Evolutionary conservation across 2,888 invertebrate species (phyloP).

Genomic region (Andricus curvator): DNA sequence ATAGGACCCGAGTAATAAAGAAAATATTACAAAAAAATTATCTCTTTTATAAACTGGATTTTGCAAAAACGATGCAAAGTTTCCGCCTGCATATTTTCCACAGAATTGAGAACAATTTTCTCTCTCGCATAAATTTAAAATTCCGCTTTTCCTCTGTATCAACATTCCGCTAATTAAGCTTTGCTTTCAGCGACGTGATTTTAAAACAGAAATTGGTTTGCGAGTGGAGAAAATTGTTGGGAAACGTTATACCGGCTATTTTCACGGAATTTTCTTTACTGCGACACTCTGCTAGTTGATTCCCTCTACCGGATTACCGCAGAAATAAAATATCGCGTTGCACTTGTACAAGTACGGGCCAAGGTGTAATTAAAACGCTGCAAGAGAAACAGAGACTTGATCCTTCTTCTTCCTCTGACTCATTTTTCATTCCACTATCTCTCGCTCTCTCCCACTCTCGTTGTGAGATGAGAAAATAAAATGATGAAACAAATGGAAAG

Average conservation of each 20-base stretch:
- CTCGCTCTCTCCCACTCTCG: conserved; percentile 43
- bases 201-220: conserved; percentile 41
- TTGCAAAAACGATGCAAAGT: background rate
- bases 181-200: conserved; percentile 38
- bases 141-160: conserved; percentile 14
- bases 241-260: conserved; percentile 56
- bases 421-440: conserved; percentile 25
- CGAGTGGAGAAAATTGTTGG: conserved; percentile 49
- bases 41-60: background rate
- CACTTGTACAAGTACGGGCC: conserved; percentile 55
- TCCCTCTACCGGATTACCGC: conserved; percentile 62
- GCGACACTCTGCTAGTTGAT: conserved; percentile 46
- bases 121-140: conserved; percentile 16
- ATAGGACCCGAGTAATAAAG: background rate
- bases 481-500: conserved; percentile 70
- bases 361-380: conserved; percentile 75
- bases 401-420: conserved; percentile 34
- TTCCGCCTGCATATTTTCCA: conserved; percentile 10
- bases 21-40: background rate
- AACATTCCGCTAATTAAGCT: conserved; percentile 40
- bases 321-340: conserved; percentile 67
- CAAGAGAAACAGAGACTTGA: conserved; percentile 60
- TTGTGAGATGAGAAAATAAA: conserved; percentile 59
- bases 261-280: conserved; percentile 58
- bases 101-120: conserved; percentile 27